Base-by-base conservation (phyloP, 2,888 invertebrate species). In the Mesorhabditis spiculigera region DNA sequence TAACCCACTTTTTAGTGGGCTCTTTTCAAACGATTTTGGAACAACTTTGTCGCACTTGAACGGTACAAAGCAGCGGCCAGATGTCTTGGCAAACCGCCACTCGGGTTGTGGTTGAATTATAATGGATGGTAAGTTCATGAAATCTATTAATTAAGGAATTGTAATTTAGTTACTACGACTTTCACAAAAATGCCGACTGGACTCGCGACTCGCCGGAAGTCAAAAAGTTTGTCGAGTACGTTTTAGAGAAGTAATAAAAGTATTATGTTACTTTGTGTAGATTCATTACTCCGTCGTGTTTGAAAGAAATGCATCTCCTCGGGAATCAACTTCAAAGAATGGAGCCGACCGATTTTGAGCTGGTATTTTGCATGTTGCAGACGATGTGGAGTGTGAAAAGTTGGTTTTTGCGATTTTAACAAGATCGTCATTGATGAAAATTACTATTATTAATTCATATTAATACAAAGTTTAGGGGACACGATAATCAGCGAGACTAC, bases 361-460 rank as follows among this genome's bases (percentile, higher is more conserved):
- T 50, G 58, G 58, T 50, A 13, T 50, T 50, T n/a, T 50, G 58
- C 58, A 50, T 50, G 58, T n/a, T 50, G 58, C 58, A 50, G n/a
- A 50, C 58, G n/a, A 50, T 50, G 58, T 50, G 58, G 58, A 50
- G n/a, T 50, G 10, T 50, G 58, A 50, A 50, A 50, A 1, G 58
- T 50, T 50, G 8, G 58, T 50, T n/a, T 50, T 13, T 13, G n/a
- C 1, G n/a, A n/a, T 28, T 28, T 28, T 28, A 28, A 28, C 58
- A 13, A 50, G 2, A 50, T 10, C 8, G 58, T n/a, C n/a, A 50
- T 50, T 13, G 3, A 3, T 13, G 8, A 50, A 13, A 50, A 1
- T 13, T 50, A 50, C 58, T 50, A 50, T 50, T 13, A 50, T 13
- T 13, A n/a, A 50, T 13, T 50, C 58, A 1, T 50, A 50, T 10